Conservation (phyloP, 2,113 vertebrate species). For the Xiphias gladius region DNA sequence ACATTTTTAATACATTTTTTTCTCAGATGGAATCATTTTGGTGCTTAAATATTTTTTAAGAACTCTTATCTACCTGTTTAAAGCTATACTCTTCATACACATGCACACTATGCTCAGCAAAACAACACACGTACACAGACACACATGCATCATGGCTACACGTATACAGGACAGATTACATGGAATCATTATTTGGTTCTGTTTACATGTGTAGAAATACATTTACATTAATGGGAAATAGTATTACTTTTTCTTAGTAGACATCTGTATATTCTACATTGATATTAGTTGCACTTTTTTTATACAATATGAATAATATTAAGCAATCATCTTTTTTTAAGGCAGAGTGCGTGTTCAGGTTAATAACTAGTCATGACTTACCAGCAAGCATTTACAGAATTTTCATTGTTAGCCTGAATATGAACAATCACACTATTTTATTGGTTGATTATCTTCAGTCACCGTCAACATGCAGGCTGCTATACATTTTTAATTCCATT, state of each 20-base stretch:
- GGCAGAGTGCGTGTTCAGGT: constrained; percentile 13
- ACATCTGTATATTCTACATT: constrained; percentile 2
- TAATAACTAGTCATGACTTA: not conserved
- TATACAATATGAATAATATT: constrained; percentile 4
- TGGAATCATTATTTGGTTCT: constrained; percentile 22
- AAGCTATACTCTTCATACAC: constrained; percentile 15
- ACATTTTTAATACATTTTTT: constrained; percentile 29
- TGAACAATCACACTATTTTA: constrained; percentile 13
- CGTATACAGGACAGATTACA: constrained; percentile 14
- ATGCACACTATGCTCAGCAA: not conserved
- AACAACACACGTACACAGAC: not conserved
- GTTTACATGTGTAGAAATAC: constrained; percentile 16
- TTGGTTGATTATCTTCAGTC: not conserved
- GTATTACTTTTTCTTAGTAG: constrained; percentile 3
- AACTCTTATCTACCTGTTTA: constrained; percentile 7
- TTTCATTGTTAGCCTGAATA: not conserved
- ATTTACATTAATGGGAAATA: constrained; percentile 11
- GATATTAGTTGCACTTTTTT: constrained; percentile 38
- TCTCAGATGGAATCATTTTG: constrained; percentile 51
- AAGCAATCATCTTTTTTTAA: constrained; percentile 7
- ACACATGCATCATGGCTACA: not conserved
- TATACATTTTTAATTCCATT: constrained; percentile 3
- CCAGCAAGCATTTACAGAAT: not conserved
- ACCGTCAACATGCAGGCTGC: not conserved
- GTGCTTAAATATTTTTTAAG: constrained; percentile 43